These are phyloP conservation scores for Macquaria australasica DNA, from an alignment of 2,113 vertebrate species.

Conservation along the genomic window DNA sequence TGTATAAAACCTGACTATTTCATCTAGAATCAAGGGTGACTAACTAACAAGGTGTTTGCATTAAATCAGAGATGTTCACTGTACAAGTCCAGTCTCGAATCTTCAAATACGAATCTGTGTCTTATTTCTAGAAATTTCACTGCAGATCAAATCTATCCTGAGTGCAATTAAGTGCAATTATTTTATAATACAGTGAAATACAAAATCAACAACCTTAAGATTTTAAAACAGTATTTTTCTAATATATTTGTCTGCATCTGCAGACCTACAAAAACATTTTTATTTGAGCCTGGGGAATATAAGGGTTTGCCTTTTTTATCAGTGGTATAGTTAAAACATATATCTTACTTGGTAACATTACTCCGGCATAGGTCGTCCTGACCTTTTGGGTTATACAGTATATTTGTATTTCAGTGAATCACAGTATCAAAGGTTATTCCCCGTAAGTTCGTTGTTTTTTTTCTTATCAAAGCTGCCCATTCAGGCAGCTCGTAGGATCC, in stretches of 20 bases:
- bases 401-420: conserved; percentile 66
- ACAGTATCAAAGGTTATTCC: conserved; percentile 72
- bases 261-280: not conserved
- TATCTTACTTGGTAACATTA: conserved; percentile 38
- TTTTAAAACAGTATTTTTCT: not conserved
- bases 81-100: not conserved
- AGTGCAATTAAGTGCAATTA: not conserved
- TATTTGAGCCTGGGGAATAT: not conserved
- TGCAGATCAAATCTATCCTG: not conserved
- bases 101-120: not conserved
- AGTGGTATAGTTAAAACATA: conserved; percentile 26
- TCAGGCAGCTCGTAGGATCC: conserved; percentile 56
- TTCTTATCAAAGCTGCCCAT: conserved; percentile 72
- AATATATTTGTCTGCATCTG: not conserved
- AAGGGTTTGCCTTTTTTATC: conserved; percentile 2
- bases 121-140: not conserved
- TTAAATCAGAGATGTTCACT: conserved; percentile 22
- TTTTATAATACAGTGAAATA: not conserved
- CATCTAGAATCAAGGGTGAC: conserved; percentile 50
- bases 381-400: conserved; percentile 57
- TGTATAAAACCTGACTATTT: conserved; percentile 63
- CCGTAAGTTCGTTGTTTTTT: conserved; percentile 72
- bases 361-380: conserved; percentile 45
- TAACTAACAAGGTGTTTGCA: conserved; percentile 56
- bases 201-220: conserved; percentile 16